Conservation (phyloP, 2,797 vertebrate genomes). For the Kryptolebias ocellatus region DNA sequence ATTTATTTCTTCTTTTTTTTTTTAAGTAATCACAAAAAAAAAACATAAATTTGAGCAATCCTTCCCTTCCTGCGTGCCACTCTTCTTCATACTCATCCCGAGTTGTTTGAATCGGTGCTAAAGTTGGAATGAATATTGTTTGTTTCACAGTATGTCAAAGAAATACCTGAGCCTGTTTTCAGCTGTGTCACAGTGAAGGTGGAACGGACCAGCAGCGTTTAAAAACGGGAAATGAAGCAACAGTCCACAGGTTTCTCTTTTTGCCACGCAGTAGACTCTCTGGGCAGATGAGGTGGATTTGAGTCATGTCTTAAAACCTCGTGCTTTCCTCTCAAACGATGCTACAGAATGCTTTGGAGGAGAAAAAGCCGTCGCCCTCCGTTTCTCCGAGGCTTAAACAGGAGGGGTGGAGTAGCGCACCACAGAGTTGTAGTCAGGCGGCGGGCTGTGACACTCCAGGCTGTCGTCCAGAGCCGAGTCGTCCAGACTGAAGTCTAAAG, state of each 20-base stretch:
- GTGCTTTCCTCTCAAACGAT: constrained; percentile 43
- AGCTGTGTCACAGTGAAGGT: constrained; percentile 73
- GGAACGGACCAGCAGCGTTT: constrained; percentile 59
- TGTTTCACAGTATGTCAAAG: constrained; percentile 81
- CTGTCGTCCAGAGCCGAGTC: constrained; percentile 86
- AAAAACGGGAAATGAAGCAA: constrained; percentile 39
- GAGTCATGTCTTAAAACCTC: constrained; percentile 37
- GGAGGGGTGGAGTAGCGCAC: constrained; percentile 91
- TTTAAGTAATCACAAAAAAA: not conserved
- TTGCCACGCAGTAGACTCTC: constrained; percentile 18
- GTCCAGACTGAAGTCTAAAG: constrained; percentile 88
- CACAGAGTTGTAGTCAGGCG: constrained; percentile 92
- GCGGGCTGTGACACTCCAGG: constrained; percentile 93
- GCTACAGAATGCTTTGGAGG: constrained; percentile 30
- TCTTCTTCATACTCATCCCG: constrained; percentile 9
- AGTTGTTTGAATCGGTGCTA: constrained; percentile 20
- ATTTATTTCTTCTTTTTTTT: not conserved
- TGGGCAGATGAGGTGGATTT: constrained; percentile 21
- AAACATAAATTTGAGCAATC: not conserved
- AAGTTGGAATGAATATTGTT: constrained; percentile 46
- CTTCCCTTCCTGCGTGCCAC: not conserved
- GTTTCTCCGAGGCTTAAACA: constrained; percentile 74
- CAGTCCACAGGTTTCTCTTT: constrained; percentile 40
- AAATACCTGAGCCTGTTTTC: constrained; percentile 83
- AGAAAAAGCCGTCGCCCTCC: constrained; percentile 36